Base-by-base conservation (phyloP, 1,140 invertebrate species). In the Drosophila dunni region DNA sequence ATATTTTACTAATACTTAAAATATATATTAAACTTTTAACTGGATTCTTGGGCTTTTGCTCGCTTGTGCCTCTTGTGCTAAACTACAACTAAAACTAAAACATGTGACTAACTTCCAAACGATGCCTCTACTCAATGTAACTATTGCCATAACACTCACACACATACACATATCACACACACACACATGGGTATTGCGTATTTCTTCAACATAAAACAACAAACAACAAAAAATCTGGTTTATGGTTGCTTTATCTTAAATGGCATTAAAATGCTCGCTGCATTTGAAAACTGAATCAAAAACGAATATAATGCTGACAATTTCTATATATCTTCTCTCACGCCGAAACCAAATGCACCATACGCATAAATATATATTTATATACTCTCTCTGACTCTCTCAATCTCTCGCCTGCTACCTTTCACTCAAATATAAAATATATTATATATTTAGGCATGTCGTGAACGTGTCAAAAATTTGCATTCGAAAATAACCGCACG, bases 401-500 rank as follows among this genome's bases (percentile, higher is more conserved):
- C 40, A 29, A 33, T 68, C 45, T 8, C 24, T 34, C 38, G 9
- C 29, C 58, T 56, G 42, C 40, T 65, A 29, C 34, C 38, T 50
- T 38, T 46, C 48, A 65, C 63, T 67, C 48, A 17, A 56, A 50
- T 72, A 61, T 68, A 75, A 63, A 75, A 58, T 53, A 66, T 63
- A 67, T 56, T 66, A 73, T 48, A 29, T 54, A 48, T 92, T 75
- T 94, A 98, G 97, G 95, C 95, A 90, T 97, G 94, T 94, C 95
- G 95, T 92, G 97, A 98, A 93, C 95, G 94, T 93, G 95, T 97
- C 77, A 96, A 96, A 93, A 95, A 94, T 80, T 94, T 98, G 86
- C 97, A 98, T 93, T 96, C 95, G 94, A 97, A 97, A 94, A 96
- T 98, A 83, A 95, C 95, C 83, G 95, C 96, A 93, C 95, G 96